Conservation (phyloP, 1,140 invertebrate species). For the Lepidurus couesii region DNA sequence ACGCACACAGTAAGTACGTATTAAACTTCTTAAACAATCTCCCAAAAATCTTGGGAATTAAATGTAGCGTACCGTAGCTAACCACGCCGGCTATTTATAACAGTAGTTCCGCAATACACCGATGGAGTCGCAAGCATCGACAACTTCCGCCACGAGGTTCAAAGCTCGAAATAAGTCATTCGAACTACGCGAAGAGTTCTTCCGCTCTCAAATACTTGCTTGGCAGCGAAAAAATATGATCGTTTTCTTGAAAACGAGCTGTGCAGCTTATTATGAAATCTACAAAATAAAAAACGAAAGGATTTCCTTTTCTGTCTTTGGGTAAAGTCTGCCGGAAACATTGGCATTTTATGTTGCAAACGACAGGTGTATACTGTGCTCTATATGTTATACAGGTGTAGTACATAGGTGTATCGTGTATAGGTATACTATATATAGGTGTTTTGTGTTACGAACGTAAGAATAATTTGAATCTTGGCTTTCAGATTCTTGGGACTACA, state of each 20-base stretch:
- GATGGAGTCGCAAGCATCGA: neutral
- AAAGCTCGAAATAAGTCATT: neutral
- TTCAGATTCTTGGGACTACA: neutral
- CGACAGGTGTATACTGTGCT: too few relatives aligned
- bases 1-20: neutral
- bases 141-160: conserved; percentile 3
- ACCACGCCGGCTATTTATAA: conserved; percentile 21
- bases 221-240: neutral
- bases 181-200: neutral
- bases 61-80: conserved; percentile 1
- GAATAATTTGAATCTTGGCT: neutral
- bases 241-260: too few relatives aligned
- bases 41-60: neutral
- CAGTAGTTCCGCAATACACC: neutral
- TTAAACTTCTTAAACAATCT: neutral
- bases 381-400: too few relatives aligned
- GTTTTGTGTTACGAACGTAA: neutral
- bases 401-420: too few relatives aligned
- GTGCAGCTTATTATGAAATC: too few relatives aligned
- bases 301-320: too few relatives aligned
- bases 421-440: too few relatives aligned
- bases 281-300: too few relatives aligned
- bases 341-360: too few relatives aligned
- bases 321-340: too few relatives aligned
- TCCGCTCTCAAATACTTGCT: conserved; percentile 18